phyloP scores from a whole-genome alignment of 2,797 vertebrate genomes.

The Morus bassanus region DNA sequence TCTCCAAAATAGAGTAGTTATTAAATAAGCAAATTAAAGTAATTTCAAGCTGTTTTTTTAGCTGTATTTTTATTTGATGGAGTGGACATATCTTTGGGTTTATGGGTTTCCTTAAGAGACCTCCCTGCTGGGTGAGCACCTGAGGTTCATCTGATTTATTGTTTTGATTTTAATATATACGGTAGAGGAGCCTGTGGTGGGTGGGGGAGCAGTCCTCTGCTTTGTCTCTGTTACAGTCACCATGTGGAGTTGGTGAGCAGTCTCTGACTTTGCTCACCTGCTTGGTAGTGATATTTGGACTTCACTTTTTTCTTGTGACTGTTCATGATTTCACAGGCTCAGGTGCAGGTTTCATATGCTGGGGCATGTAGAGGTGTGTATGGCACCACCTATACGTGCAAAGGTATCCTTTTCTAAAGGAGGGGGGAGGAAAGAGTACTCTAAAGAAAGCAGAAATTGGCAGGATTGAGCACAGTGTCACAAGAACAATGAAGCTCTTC shows the following conservation, averaged over 20 bases:
- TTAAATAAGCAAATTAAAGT: not conserved
- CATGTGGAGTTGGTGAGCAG: not conserved
- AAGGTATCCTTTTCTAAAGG: not conserved
- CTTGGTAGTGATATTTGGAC: not conserved
- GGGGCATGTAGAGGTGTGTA: not conserved
- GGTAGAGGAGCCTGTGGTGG: not conserved
- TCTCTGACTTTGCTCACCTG: not conserved
- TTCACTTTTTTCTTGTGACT: not conserved
- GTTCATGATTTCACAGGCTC: not conserved
- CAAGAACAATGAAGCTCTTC: not conserved
- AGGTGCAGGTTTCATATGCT: not conserved
- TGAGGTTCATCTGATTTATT: not conserved
- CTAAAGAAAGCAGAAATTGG: not conserved
- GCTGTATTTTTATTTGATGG: not conserved
- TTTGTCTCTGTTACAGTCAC: not conserved
- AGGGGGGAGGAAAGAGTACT: not conserved
- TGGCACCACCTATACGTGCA: not conserved
- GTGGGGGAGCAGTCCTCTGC: not conserved
- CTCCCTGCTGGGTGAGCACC: not conserved
- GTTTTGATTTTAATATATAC: not conserved
- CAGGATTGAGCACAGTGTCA: not conserved
- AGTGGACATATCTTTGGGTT: not conserved
- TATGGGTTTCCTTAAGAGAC: not conserved
- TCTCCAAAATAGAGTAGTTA: not conserved
- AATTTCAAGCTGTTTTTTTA: not conserved